Evolutionary conservation across 2,797 vertebrate species (phyloP).

Genomic region (Sebastes steindachneri): DNA sequence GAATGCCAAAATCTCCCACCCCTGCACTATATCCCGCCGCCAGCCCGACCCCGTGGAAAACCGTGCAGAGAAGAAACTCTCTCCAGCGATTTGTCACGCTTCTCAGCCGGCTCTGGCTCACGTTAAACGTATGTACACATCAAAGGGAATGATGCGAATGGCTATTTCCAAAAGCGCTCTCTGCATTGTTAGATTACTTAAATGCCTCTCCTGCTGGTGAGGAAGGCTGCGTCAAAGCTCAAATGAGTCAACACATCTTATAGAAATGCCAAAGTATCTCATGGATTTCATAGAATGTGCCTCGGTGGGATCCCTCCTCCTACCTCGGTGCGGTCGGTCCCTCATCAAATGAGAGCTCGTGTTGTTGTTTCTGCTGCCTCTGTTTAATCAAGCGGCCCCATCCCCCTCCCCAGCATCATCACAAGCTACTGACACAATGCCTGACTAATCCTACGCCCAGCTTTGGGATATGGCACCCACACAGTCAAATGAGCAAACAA

Average conservation of each 20-base stretch:
- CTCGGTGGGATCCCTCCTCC: slow-evolving; percentile 6
- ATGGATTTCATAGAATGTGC: slow-evolving; percentile 18
- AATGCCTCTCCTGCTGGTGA: slow-evolving; percentile 42
- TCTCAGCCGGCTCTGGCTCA: slow-evolving; percentile 65
- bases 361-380: slow-evolving; percentile 48
- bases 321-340: neutral
- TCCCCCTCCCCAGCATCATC: slow-evolving; percentile 44
- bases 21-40: slow-evolving; percentile 12
- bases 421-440: slow-evolving; percentile 68
- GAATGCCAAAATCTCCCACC: slow-evolving; percentile 71
- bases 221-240: neutral
- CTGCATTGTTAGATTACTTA: slow-evolving; percentile 48
- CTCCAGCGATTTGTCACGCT: slow-evolving; percentile 67
- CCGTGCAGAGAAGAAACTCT: slow-evolving; percentile 57
- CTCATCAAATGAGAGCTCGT: slow-evolving; percentile 31
- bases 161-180: slow-evolving; percentile 54
- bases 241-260: slow-evolving; percentile 49
- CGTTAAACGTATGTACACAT: slow-evolving; percentile 69
- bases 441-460: slow-evolving; percentile 60
- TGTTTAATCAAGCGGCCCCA: slow-evolving; percentile 41
- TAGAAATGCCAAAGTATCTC: slow-evolving; percentile 15
- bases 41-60: slow-evolving; percentile 50
- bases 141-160: slow-evolving; percentile 68
- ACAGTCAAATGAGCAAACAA: slow-evolving; percentile 81
- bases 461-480: slow-evolving; percentile 66